phyloP scores from a whole-genome alignment of 2,888 invertebrate species.

The Parasteatoda lunata region DNA sequence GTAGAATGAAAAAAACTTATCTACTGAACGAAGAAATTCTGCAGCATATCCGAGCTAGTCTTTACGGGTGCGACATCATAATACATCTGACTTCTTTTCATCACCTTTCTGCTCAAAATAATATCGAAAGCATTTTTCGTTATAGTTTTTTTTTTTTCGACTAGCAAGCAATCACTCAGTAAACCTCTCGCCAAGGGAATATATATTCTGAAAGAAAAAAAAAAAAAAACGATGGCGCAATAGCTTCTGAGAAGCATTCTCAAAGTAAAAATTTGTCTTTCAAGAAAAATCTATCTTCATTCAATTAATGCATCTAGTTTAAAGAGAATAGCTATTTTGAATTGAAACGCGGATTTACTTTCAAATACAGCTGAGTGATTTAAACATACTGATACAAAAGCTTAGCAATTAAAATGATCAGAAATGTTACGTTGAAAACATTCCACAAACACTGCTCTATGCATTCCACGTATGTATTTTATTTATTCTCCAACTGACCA shows the following conservation, averaged over 20 bases:
- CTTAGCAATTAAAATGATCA: neutral
- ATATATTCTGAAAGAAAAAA: neutral
- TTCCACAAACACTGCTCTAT: neutral
- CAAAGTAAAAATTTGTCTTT: conserved; percentile 35
- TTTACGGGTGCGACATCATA: neutral
- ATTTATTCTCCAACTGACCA: neutral
- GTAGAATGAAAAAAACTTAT: neutral
- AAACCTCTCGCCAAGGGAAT: too few species aligned
- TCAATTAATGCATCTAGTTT: too few species aligned
- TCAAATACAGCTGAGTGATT: too few species aligned
- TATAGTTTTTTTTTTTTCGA: neutral
- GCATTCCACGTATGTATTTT: neutral
- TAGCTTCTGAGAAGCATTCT: conserved; percentile 14
- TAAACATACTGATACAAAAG: neutral
- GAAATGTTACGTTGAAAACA: neutral
- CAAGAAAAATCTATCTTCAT: neutral
- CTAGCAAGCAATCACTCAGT: neutral
- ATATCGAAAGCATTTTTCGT: neutral
- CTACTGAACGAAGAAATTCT: neutral
- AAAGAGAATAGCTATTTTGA: too few species aligned
- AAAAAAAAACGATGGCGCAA: neutral
- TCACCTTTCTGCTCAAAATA: neutral
- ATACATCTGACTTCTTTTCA: too few species aligned
- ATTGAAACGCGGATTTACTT: too few species aligned
- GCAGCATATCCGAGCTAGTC: neutral